A percentile compares a stretch with the other conserved stretches of the same genome.
phyloP scores from a whole-genome alignment of 2,888 invertebrate genomes.

The Allophyes oxyacanthae region DNA sequence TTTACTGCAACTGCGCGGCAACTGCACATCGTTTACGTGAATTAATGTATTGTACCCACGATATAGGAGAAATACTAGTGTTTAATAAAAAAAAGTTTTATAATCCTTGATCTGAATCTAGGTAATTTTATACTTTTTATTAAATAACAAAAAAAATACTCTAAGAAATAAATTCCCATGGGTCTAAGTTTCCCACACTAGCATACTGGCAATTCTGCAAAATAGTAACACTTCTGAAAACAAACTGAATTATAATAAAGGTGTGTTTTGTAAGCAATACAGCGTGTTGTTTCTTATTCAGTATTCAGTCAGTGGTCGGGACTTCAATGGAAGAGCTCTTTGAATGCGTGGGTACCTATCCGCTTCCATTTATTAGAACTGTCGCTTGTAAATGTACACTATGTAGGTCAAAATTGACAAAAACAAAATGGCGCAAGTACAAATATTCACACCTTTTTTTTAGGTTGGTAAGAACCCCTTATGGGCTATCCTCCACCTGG shows the following conservation, averaged over 20 bases:
- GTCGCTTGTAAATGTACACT: constrained; percentile 2
- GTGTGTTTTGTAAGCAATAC: constrained; percentile 35
- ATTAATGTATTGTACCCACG: too few species aligned
- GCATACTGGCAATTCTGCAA: constrained; percentile 11
- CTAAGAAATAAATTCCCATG: background rate
- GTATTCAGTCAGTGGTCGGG: constrained; percentile 19
- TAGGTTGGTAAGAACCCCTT: too few species aligned
- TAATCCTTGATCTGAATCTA: too few species aligned
- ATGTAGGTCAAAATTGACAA: constrained; percentile 17
- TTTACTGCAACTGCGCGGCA: too few species aligned
- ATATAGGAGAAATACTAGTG: too few species aligned
- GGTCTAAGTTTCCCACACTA: constrained; percentile 6
- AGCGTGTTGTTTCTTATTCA: constrained; percentile 28
- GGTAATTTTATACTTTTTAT: too few species aligned
- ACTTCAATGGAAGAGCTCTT: constrained; percentile 25
- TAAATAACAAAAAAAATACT: too few species aligned
- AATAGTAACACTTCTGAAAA: constrained; percentile 29
- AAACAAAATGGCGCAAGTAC: background rate
- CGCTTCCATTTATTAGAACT: constrained; percentile 30
- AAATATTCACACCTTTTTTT: background rate
- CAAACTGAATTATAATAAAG: constrained; percentile 39
- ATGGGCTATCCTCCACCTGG: too few species aligned
- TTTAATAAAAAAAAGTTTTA: too few species aligned
- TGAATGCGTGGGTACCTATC: constrained; percentile 1
- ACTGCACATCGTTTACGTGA: too few species aligned